phyloP scores from a whole-genome alignment of 2,113 vertebrate genomes.

The Setophaga kirtlandii region DNA sequence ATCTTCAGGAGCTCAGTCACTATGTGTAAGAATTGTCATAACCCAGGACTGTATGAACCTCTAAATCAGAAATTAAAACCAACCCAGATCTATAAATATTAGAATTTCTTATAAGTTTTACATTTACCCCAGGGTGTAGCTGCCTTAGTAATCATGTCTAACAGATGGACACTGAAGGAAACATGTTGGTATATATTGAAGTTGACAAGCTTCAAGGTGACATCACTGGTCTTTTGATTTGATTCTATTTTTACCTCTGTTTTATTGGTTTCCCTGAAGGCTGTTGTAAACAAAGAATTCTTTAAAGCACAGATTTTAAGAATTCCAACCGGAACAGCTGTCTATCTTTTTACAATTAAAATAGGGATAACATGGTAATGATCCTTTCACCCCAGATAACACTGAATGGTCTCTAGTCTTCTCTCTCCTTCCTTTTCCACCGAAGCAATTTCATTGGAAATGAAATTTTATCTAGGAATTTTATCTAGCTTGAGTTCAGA shows the following conservation, averaged over 20 bases:
- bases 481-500: background rate
- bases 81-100: background rate
- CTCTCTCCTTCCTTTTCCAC: background rate
- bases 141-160: background rate
- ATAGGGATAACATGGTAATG: background rate
- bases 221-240: background rate
- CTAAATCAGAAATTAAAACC: background rate
- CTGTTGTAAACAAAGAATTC: background rate
- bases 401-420: background rate
- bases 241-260: background rate
- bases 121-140: background rate
- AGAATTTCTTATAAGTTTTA: background rate
- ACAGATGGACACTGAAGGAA: background rate
- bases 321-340: background rate
- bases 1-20: background rate
- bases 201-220: background rate
- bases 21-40: background rate
- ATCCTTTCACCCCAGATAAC: background rate
- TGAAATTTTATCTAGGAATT: background rate
- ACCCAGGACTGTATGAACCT: background rate
- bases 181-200: background rate
- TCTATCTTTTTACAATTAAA: background rate
- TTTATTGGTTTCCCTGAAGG: background rate
- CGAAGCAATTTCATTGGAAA: background rate
- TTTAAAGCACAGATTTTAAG: background rate